Base-by-base conservation (phyloP, 1,140 invertebrate genomes). In the Sitophilus oryzae region DNA sequence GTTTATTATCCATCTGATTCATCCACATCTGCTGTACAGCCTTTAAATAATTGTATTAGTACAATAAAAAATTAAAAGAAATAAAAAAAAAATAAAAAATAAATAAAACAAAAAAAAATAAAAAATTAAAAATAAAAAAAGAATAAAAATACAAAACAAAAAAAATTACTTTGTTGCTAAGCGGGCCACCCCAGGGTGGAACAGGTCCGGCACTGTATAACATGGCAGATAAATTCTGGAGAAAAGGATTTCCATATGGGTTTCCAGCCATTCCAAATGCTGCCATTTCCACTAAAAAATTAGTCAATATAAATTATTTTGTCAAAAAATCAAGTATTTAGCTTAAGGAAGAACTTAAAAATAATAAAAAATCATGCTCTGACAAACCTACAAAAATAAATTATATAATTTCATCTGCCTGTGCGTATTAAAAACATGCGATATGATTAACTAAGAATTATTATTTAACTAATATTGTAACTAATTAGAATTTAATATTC, bases 221-320 rank as follows among this genome's bases (percentile, higher is more conserved):
- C 53, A 78, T 66, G 9, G 77, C 65, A 52, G 74, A 77, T 43
- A 77, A 66, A 64, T 78, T 74, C 68, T 63, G 69, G 14, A 78
- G 59, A 34, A 77, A 77, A 30, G 76, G 77, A 55, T 75, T 78
- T 61, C 77, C 76, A 66, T 77, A 76, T 44, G 76, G 71, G 30
- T 75, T 68, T 59, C 73, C 78, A 60, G 73, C 78, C 63, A 78
- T 73, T 59, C 77, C 77, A 70, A 77, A 73, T 11, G 75, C 75
- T 10, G 76, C 76, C 77, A 81, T 77, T 61, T 81, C 79, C 78
- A 82, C 80, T 82, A 69, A 56, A 56, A 44, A 41, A 42, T 23
- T 36, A 47, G 20, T 25, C 25, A 48, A 3, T 35, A 35, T 25
- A 48, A 51, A 19, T n/a, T 30, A 30, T 30, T 6, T 30, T 11